These are phyloP conservation scores for Drosophila fuyamai DNA, from an alignment of 1,140 invertebrate species.

Conservation along the genomic window DNA sequence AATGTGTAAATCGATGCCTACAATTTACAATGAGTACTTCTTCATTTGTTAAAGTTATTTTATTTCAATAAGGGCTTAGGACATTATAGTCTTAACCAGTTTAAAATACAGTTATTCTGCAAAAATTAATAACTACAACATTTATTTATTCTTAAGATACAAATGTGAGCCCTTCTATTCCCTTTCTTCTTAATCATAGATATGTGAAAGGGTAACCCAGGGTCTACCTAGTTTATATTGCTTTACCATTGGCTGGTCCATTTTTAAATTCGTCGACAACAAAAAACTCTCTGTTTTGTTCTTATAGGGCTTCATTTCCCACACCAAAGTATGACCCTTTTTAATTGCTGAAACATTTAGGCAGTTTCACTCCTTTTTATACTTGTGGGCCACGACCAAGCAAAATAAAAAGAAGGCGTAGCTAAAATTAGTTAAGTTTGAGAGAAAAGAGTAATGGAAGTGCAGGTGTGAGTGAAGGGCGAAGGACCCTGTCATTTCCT, in stretches of 20 bases:
- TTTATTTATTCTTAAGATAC: no score
- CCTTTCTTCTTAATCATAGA: no score
- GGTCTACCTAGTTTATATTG: neutral
- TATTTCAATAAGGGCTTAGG: no score
- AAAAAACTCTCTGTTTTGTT: conserved; percentile 26
- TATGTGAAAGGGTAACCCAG: neutral
- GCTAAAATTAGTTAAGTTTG: conserved; percentile 37
- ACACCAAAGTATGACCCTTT: conserved; percentile 54
- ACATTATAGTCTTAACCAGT: no score
- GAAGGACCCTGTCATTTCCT: conserved; percentile 16
- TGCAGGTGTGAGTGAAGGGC: conserved; percentile 14
- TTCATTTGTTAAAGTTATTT: no score
- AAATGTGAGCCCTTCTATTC: no score
- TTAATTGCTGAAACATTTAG: conserved; percentile 65
- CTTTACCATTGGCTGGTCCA: neutral
- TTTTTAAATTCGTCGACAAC: conserved; percentile 3
- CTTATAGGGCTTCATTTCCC: conserved; percentile 30
- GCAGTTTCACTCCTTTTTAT: conserved; percentile 24
- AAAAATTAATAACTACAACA: no score
- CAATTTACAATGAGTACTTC: no score
- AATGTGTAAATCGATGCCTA: no score
- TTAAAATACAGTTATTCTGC: no score
- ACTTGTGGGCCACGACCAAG: conserved; percentile 4
- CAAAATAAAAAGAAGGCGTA: conserved; percentile 17
- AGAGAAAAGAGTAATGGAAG: neutral